Evolutionary conservation across 1,140 invertebrate species (phyloP), one percentile per base, ranked within the genome.

Genomic region (Mycetomoellerius zeteki): DNA sequence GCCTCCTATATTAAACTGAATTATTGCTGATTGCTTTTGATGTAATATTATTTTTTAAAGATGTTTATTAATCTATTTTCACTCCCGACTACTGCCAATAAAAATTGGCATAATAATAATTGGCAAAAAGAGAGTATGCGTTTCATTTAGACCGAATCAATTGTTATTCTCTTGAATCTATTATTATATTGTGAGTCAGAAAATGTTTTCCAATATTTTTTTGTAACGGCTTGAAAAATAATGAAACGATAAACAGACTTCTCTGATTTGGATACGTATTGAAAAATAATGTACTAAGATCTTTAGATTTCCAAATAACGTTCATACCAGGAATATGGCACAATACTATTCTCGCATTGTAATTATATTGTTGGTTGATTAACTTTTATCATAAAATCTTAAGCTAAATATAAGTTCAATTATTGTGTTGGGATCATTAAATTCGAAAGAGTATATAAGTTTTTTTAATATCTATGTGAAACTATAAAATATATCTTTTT

Each of bases 381-480:
- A 84, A 69, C 37, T 88, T 75, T 88, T 86, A 87, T 84, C 71
- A 14, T 69, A 69, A 86, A 87, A 87, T 64, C 67, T 33, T 84
- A 86, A 64, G 65, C 21, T 90, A 85, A 88, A 71, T 56, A 82
- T 87, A 37, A 87, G 69, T 85, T 84, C 88, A 89, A 86, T 87
- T 89, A 60, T 73, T 93, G 71, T 92, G 52, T 88, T 80, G 91
- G 89, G 72, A 88, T 84, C 69, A 91, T 86, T 92, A 92, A 91
- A 92, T 92, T 77, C 62, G 86, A 43, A 43, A 43, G 37, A 85
- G 50, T 92, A 88, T 88, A 88, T 89, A 86, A 87, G 86, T 89
- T 86, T 58, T 92, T 90, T 89, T 89, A 89, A 92, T 91, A 92
- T 64, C 90, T 88, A 85, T 86, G 84, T 50, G 21, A 91, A 65